Conservation (phyloP, 2,888 invertebrate genomes). For the Glyphotaelius pellucidus region DNA sequence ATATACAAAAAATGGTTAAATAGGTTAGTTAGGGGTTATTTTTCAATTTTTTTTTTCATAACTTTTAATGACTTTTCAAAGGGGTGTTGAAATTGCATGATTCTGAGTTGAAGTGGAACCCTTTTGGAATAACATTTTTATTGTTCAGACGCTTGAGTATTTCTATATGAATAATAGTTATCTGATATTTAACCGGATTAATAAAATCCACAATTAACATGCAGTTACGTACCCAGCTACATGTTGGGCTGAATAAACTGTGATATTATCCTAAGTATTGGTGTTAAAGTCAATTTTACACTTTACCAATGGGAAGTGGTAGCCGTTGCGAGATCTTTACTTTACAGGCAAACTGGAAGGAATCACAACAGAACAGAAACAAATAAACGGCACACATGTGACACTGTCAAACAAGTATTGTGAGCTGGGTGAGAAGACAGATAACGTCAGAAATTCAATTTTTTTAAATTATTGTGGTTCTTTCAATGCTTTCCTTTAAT, state of each 20-base stretch:
- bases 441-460: too few species aligned
- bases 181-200: slow-evolving; percentile 13
- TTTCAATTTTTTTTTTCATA: too few species aligned
- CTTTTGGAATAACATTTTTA: background rate
- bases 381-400: background rate
- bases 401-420: background rate
- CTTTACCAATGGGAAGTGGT: slow-evolving; percentile 45
- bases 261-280: slow-evolving; percentile 65
- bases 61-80: too few species aligned
- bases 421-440: background rate
- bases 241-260: slow-evolving; percentile 61
- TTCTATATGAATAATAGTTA: slow-evolving; percentile 6
- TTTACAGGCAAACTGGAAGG: background rate
- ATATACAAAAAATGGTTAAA: too few species aligned
- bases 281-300: slow-evolving; percentile 56
- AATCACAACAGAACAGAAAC: background rate
- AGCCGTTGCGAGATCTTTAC: slow-evolving; percentile 8
- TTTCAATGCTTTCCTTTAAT: too few species aligned
- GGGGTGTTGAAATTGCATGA: too few species aligned
- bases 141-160: background rate
- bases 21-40: too few species aligned
- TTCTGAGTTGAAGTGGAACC: too few species aligned
- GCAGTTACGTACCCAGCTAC: slow-evolving; percentile 34
- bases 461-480: too few species aligned
- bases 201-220: slow-evolving; percentile 35